phyloP scores from a whole-genome alignment of 2,113 vertebrate species.

The Acanthisitta chloris region DNA sequence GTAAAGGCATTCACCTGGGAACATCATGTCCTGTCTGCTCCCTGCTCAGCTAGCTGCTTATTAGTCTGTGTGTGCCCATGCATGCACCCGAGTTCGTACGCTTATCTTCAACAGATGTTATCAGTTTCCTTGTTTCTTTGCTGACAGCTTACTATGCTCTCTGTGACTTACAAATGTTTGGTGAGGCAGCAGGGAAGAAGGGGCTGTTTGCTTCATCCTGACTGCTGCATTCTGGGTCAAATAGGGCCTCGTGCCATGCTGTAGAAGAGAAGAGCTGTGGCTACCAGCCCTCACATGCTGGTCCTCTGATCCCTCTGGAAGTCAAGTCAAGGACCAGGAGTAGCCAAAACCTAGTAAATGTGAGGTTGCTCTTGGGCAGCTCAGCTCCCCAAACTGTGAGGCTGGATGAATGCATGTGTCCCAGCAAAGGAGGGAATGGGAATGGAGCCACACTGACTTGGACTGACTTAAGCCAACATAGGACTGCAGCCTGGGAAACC shows the following conservation, averaged over 20 bases:
- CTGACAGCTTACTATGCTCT: neutral
- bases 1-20: neutral
- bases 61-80: neutral
- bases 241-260: neutral
- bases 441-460: neutral
- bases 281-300: fast-evolving
- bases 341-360: neutral
- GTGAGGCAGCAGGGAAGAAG: neutral
- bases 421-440: neutral
- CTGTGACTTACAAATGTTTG: neutral
- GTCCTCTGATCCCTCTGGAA: neutral
- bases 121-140: neutral
- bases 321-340: neutral
- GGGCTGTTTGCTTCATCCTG: neutral
- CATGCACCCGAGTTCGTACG: fast-evolving
- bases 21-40: neutral
- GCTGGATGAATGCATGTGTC: neutral
- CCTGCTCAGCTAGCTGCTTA: neutral
- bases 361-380: neutral
- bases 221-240: neutral
- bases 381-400: neutral
- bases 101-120: neutral
- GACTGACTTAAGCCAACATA: neutral
- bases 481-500: neutral
- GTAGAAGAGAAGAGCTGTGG: neutral